Evolutionary conservation across 2,888 invertebrate species (phyloP).

Genomic region (Globia sparganii): DNA sequence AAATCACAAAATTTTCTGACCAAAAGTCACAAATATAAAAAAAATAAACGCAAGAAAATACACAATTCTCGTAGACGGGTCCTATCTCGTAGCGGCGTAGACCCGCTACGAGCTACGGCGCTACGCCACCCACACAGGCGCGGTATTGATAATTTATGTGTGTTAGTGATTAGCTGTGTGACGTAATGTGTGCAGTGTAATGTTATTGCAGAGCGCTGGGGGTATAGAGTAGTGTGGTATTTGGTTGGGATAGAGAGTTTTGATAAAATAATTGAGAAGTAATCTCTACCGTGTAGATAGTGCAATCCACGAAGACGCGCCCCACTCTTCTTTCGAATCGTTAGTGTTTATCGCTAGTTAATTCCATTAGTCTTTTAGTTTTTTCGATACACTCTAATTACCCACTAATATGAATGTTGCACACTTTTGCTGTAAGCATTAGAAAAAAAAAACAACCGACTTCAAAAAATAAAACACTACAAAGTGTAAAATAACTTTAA

Average conservation of each 20-base stretch:
- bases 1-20: not conserved
- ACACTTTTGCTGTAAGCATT: no score
- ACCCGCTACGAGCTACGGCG: conserved; percentile 65
- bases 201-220: conserved; percentile 58
- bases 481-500: no score
- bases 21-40: not conserved
- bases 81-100: conserved; percentile 62
- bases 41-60: conserved; percentile 30
- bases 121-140: conserved; percentile 61
- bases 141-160: conserved; percentile 69
- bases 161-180: conserved; percentile 77
- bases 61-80: conserved; percentile 61
- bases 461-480: no score
- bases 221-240: conserved; percentile 66
- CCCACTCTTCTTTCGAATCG: no score
- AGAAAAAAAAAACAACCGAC: no score
- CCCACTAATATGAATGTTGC: no score
- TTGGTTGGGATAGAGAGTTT: conserved; percentile 10
- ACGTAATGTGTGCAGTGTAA: conserved; percentile 73
- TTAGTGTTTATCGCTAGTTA: no score
- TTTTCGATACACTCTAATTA: no score
- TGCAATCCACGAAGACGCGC: no score
- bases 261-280: no score
- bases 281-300: no score
- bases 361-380: no score